Conservation (phyloP, 2,797 vertebrate genomes). For the Anableps anableps region DNA sequence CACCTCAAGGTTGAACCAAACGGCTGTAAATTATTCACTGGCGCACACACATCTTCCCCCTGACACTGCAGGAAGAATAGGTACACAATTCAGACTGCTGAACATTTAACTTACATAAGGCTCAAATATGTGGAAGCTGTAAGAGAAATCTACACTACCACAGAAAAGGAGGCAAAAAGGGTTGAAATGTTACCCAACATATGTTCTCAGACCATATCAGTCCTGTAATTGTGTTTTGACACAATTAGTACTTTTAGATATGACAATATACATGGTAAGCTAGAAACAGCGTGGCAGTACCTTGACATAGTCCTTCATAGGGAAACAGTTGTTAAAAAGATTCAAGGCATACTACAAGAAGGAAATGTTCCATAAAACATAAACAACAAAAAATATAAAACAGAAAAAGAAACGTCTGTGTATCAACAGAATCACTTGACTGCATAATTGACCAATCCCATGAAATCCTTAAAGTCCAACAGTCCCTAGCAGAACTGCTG, state of each 20-base stretch:
- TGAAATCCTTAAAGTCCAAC: neutral
- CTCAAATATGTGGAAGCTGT: neutral
- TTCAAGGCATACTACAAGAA: neutral
- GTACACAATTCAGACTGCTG: neutral
- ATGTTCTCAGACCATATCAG: too few relatives aligned
- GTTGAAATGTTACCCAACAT: neutral
- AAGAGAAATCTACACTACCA: too few relatives aligned
- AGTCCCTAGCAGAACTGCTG: slow-evolving; percentile 14
- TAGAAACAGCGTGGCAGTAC: neutral
- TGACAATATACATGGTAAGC: neutral
- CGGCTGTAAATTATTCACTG: slow-evolving; percentile 62
- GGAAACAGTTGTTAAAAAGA: neutral
- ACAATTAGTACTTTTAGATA: neutral
- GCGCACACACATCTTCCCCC: slow-evolving; percentile 1
- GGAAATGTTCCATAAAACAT: neutral
- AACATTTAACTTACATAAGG: neutral
- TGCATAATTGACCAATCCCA: neutral
- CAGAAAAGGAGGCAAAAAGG: neutral
- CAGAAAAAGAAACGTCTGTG: neutral
- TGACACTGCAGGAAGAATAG: slow-evolving; percentile 10
- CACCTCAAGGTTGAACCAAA: slow-evolving; percentile 55
- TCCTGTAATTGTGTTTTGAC: neutral
- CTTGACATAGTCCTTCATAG: too few relatives aligned
- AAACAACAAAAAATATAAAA: neutral
- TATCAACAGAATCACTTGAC: neutral